Evolutionary conservation across 2,888 invertebrate species (phyloP).

Genomic region (Ypsolopha sequella): DNA sequence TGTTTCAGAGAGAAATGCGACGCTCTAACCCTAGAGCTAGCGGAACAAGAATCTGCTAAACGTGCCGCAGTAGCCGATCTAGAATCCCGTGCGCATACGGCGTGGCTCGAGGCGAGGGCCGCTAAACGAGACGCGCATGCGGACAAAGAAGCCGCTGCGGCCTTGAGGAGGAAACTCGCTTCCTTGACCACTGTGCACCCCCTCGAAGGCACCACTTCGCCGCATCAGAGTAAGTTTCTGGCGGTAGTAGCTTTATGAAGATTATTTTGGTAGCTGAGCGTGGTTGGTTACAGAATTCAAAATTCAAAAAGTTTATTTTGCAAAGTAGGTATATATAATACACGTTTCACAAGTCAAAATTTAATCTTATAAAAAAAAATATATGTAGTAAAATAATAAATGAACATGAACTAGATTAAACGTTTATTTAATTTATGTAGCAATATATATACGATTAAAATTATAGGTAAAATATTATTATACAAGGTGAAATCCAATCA

Average conservation of each 20-base stretch:
- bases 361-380: too few species aligned
- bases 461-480: too few species aligned
- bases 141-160: slow-evolving; percentile 51
- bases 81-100: slow-evolving; percentile 88
- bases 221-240: slow-evolving; percentile 25
- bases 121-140: slow-evolving; percentile 88
- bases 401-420: too few species aligned
- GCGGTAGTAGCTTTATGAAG: background rate
- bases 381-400: too few species aligned
- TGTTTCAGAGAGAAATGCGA: slow-evolving; percentile 73
- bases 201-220: slow-evolving; percentile 24
- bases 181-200: slow-evolving; percentile 19
- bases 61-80: slow-evolving; percentile 80
- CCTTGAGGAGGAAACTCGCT: slow-evolving; percentile 43
- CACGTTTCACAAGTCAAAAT: too few species aligned
- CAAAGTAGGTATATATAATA: too few species aligned
- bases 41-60: slow-evolving; percentile 82
- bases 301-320: too few species aligned
- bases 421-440: too few species aligned
- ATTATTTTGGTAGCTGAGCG: too few species aligned
- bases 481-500: too few species aligned
- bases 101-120: slow-evolving; percentile 87
- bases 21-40: slow-evolving; percentile 83
- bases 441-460: too few species aligned
- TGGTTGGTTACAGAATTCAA: too few species aligned